Percentiles rank a stretch among this genome's conserved stretches.
Conservation (phyloP, 2,113 vertebrate genomes). For the Psittacus erithacus region DNA sequence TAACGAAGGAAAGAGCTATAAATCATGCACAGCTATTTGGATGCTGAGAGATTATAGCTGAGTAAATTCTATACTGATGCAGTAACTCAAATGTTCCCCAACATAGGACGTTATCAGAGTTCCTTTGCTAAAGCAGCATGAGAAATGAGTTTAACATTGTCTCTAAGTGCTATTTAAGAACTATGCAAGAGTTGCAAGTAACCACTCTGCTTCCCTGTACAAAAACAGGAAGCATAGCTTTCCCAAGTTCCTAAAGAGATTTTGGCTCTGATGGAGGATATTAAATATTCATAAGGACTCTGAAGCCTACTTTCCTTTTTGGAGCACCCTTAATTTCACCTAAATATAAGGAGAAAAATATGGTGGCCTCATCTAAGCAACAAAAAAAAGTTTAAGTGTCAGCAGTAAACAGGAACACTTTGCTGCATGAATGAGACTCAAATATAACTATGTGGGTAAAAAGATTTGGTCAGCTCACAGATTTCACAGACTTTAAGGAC, state of each 20-base stretch:
- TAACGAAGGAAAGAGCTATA: neutral
- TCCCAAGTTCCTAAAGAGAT: neutral
- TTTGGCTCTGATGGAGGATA: neutral
- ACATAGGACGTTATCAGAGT: neutral
- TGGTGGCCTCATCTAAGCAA: neutral
- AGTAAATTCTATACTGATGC: neutral
- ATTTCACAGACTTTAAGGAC: neutral
- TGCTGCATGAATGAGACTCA: neutral
- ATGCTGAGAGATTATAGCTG: neutral
- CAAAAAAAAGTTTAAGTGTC: neutral
- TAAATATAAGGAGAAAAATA: neutral
- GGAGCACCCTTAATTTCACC: neutral
- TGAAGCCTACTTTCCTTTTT: neutral
- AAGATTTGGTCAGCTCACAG: neutral
- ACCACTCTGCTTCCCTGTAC: neutral
- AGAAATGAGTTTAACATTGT: neutral
- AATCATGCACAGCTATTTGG: neutral
- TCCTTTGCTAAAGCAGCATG: neutral
- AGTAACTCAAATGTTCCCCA: neutral
- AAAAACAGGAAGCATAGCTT: neutral
- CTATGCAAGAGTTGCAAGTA: neutral
- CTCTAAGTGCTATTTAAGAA: neutral
- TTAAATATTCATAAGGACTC: neutral
- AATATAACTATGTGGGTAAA: neutral
- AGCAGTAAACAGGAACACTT: neutral